These are phyloP conservation scores for Anorthoa munda DNA, from an alignment of 2,888 invertebrate genomes.

Conservation along the genomic window DNA sequence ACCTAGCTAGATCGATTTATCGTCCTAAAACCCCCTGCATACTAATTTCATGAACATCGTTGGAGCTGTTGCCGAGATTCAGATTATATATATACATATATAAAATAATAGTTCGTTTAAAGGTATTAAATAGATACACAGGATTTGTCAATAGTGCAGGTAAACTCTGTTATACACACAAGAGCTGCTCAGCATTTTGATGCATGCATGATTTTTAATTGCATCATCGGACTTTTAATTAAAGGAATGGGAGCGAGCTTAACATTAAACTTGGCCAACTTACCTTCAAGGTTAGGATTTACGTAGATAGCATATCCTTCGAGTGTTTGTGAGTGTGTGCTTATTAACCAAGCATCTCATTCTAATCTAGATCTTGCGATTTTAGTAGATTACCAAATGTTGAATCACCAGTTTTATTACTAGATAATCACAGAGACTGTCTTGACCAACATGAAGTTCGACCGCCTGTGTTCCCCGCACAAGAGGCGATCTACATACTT, in stretches of 20 bases:
- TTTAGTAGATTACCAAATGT: neutral
- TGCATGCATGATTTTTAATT: neutral
- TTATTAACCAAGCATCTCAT: constrained; percentile 8
- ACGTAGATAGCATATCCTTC: constrained; percentile 1
- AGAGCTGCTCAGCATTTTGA: neutral
- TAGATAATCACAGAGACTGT: neutral
- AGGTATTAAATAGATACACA: too few relatives aligned
- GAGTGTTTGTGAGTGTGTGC: neutral
- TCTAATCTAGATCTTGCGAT: constrained; percentile 4
- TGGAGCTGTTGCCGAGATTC: too few relatives aligned
- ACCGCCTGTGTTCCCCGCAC: too few relatives aligned
- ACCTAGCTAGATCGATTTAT: too few relatives aligned
- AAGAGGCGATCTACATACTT: too few relatives aligned
- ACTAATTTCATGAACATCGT: too few relatives aligned
- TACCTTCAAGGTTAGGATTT: neutral
- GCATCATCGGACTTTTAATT: neutral
- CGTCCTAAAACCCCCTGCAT: too few relatives aligned
- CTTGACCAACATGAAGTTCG: too few relatives aligned
- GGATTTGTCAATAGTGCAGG: neutral
- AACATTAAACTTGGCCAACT: constrained; percentile 10
- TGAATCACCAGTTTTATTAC: neutral
- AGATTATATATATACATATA: too few relatives aligned
- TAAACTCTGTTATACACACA: too few relatives aligned
- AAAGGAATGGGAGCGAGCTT: neutral
- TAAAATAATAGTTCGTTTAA: too few relatives aligned